Evolutionary conservation across 2,113 vertebrate species (phyloP).

Genomic region (Antigone vipio): DNA sequence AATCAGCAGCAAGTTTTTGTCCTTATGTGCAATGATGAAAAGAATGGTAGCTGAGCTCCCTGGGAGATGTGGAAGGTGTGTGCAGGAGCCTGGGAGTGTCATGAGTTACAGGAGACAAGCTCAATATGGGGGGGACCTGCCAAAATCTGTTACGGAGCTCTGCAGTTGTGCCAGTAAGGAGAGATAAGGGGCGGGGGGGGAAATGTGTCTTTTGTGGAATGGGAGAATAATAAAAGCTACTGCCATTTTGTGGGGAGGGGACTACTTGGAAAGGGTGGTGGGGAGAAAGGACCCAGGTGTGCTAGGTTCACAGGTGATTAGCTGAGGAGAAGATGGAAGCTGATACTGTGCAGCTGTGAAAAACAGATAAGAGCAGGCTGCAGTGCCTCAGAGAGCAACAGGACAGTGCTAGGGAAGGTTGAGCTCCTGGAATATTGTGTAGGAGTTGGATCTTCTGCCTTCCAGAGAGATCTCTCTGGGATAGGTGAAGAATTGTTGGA

Average conservation of each 20-base stretch:
- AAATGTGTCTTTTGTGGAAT: neutral
- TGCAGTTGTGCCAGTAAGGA: neutral
- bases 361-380: too few relatives aligned
- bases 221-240: neutral
- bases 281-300: neutral
- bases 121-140: neutral
- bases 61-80: neutral
- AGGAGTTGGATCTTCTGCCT: accelerated
- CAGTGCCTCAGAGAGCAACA: accelerated
- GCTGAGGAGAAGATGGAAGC: neutral
- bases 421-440: accelerated
- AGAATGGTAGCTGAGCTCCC: neutral
- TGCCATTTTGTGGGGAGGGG: neutral
- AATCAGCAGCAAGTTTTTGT: neutral
- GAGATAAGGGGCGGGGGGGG: neutral
- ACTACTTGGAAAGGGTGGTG: neutral
- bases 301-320: neutral
- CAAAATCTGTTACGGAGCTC: neutral
- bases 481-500: neutral
- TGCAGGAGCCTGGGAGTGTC: neutral
- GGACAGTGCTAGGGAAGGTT: accelerated
- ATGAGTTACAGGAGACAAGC: neutral
- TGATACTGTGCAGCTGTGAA: neutral
- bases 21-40: neutral
- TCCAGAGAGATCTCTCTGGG: accelerated